Percentiles rank a stretch among this genome's conserved stretches.
Conservation (phyloP, 1,140 invertebrate genomes). For the Drosophila funebris region DNA sequence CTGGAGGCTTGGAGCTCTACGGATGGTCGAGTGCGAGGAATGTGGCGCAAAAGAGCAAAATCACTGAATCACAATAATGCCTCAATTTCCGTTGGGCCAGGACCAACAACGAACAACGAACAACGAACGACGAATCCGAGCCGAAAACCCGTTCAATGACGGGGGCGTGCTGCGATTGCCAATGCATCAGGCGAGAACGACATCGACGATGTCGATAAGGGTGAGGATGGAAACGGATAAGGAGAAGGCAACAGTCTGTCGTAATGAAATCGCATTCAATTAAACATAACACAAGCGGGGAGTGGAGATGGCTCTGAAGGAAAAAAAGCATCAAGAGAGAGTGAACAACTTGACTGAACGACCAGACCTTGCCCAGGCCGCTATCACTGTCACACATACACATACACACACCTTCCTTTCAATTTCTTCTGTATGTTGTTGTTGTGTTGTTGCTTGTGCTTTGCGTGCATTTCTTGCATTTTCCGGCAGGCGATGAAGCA, state of each 20-base stretch:
- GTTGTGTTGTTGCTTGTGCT: constrained; percentile 10
- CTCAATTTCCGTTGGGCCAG: constrained; percentile 74
- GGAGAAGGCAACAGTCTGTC: constrained; percentile 15
- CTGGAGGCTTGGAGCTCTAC: constrained; percentile 6
- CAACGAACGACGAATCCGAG: constrained; percentile 20
- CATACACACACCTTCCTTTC: background rate
- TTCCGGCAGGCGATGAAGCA: constrained; percentile 22
- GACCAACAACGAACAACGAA: background rate
- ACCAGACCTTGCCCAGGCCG: background rate
- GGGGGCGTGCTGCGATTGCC: constrained; percentile 31
- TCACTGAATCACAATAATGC: constrained; percentile 81
- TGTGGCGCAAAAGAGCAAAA: constrained; percentile 66
- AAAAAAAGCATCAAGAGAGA: constrained; percentile 3
- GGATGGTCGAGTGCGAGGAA: constrained; percentile 11
- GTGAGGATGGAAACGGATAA: background rate
- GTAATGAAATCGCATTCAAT: constrained; percentile 80
- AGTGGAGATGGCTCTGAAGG: no score
- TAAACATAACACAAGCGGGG: constrained; percentile 65
- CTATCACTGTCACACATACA: background rate
- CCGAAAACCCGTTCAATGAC: constrained; percentile 46
- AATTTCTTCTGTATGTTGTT: background rate
- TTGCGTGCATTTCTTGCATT: constrained; percentile 39
- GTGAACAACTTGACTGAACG: constrained; percentile 46
- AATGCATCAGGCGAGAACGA: background rate
- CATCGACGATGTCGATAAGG: background rate